Evolutionary conservation across 2,797 vertebrate species (phyloP), one percentile per base, ranked within the genome.

Genomic region (Pteronotus mesoamericanus): DNA sequence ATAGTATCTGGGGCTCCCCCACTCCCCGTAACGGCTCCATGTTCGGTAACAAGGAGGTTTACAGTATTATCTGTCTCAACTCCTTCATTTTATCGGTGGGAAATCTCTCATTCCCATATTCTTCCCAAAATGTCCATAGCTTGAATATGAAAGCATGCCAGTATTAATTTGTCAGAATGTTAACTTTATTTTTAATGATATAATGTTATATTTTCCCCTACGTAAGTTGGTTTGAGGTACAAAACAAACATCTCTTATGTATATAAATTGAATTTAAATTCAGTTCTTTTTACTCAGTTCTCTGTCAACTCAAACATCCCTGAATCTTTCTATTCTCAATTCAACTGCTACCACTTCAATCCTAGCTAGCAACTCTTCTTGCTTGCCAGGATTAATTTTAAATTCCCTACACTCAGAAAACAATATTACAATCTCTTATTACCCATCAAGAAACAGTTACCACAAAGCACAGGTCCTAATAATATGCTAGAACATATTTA

Each of bases 361-460:
- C 24, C 44, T 26, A 79, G 6, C 19, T 19, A 24, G 29, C 39
- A 82, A 34, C 21, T 69, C 42, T 53, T 90, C 51, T 89, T 86
- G 42, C 55, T 42, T 68, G 61, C n/a, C 44, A 83, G 26, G 57
- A 80, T 85, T 87, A 72, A 77, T 80, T 96, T 97, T 88, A 86
- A 88, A 78, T 90, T 86, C 26, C 12, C 26, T 93, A 15, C 9
- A 42, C 19, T 92, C n/a, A 74, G 39, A 92, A 86, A 22, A 55
- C 7, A 79, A 14, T 61, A 44, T 69, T 66, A 39, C 74, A 39
- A 68, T 86, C 48, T 88, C 9, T 64, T 92, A 59, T 39, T n/a
- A 53, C n/a, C 51, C 55, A 42, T 51, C 2, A 85, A 46, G 26
- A n/a, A 72, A 85, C 29, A 61, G 53, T 61, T 94, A 68, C 34